Percentiles rank a stretch among this genome's conserved stretches.
Evolutionary conservation across 2,888 invertebrate genomes (phyloP).

Genomic region (Drosophila leonis): DNA sequence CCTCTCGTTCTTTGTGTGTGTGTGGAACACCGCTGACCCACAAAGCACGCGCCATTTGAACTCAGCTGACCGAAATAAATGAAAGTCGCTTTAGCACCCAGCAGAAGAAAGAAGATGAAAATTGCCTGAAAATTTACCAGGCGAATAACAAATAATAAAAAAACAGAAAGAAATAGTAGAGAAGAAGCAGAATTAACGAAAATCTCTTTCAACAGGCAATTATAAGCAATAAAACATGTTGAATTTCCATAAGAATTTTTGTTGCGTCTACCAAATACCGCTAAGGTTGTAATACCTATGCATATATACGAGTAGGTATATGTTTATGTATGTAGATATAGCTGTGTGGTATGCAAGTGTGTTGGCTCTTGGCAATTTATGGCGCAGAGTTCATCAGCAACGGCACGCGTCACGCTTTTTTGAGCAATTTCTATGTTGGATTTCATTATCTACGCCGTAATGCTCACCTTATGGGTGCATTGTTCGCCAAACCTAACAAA

Average conservation of each 20-base stretch:
- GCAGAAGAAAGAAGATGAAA: constrained; percentile 41
- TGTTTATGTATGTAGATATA: constrained; percentile 8
- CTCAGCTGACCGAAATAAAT: constrained; percentile 73
- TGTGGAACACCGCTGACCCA: constrained; percentile 63
- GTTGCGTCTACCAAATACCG: constrained; percentile 29
- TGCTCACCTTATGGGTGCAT: constrained; percentile 69
- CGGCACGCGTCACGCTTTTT: constrained; percentile 73
- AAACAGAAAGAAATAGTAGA: neutral
- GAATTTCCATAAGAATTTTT: constrained; percentile 66
- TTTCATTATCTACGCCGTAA: constrained; percentile 74
- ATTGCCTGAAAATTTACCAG: constrained; percentile 35
- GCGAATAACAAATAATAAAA: constrained; percentile 14
- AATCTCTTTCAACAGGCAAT: constrained; percentile 45
- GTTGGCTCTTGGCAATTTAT: constrained; percentile 68
- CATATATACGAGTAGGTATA: neutral
- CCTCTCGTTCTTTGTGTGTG: constrained; percentile 1
- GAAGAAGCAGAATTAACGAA: constrained; percentile 29
- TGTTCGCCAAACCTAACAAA: constrained; percentile 61
- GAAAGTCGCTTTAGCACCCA: constrained; percentile 65
- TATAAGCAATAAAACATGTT: constrained; percentile 61
- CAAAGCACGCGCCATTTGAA: constrained; percentile 77
- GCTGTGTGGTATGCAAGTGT: neutral
- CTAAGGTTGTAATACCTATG: constrained; percentile 23
- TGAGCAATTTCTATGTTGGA: constrained; percentile 74
- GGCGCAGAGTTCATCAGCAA: constrained; percentile 76